Percentiles rank a stretch among this genome's conserved stretches.
Evolutionary conservation across 2,797 vertebrate species (phyloP).

Genomic region (Geotrypetes seraphini): DNA sequence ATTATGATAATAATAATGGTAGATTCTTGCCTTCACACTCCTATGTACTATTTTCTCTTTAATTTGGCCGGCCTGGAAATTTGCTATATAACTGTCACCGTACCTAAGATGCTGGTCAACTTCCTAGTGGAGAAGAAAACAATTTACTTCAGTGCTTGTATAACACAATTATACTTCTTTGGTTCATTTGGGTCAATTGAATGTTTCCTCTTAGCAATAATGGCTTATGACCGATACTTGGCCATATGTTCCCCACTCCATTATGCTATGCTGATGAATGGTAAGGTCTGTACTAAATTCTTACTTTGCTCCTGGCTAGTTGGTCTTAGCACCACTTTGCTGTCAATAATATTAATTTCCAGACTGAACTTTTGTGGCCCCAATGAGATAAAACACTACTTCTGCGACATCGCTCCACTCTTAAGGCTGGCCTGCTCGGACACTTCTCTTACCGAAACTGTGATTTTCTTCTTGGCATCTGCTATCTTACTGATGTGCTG

Average conservation of each 20-base stretch:
- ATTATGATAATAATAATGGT: constrained; percentile 1
- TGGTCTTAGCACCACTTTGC: background rate
- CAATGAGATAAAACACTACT: constrained; percentile 8
- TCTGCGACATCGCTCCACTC: constrained; percentile 9
- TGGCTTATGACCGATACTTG: constrained; percentile 13
- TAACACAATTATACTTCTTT: constrained; percentile 7
- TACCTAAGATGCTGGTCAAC: constrained; percentile 9
- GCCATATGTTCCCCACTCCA: constrained; percentile 11
- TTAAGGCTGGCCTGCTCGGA: constrained; percentile 5
- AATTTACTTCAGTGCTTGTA: constrained; percentile 1
- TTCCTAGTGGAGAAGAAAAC: background rate
- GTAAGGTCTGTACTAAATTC: background rate
- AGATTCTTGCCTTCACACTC: background rate
- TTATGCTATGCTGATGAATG: constrained; percentile 6
- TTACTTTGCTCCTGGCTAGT: background rate
- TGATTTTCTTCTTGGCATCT: background rate
- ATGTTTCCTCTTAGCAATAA: constrained; percentile 7
- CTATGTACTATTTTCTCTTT: constrained; percentile 10
- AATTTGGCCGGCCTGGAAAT: constrained; percentile 11
- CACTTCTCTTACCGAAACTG: constrained; percentile 4
- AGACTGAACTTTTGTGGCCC: constrained; percentile 1
- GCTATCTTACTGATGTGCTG: too few species aligned
- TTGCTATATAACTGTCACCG: constrained; percentile 5
- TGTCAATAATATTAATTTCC: background rate
- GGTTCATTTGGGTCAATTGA: constrained; percentile 3